Base-by-base conservation (phyloP, 2,113 vertebrate species). In the Hippoglossus stenolepis region DNA sequence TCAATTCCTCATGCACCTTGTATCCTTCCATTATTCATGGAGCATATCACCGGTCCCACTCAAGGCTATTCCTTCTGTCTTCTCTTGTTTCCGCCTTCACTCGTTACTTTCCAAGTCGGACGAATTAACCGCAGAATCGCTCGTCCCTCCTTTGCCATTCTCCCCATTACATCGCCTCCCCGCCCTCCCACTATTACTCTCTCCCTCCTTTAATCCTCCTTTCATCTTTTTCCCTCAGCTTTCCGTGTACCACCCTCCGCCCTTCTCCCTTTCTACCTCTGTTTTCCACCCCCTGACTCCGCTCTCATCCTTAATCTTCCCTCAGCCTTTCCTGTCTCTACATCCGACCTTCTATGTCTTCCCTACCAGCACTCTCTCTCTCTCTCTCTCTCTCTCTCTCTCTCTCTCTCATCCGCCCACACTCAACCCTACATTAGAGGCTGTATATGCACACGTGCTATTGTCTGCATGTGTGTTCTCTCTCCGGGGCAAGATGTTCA, bases 11-110 rank as follows among this genome's bases (percentile, higher is more conserved):
- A 53, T 73, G 68, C 80, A 77, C 73, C 75, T 54, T 71, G 53
- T 72, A 23, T 79, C 77, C 60, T 64, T 85, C 74, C 77, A 85
- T 91, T 89, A 89, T 91, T 91, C 84, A 90, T 79, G 9, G 1
- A 2, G 57, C 57, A 74, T 24, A 78, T 82, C 80, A 70, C 60
- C 6, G 23, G 49, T 58, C 63, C 51, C 73, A 85, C 80, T 85
- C 68, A 73, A 65, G 70, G 67, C 87, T 70, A 63, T 88, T 82
- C 70, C 65, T 45, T 38, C 65, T 57, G 62, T 77, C 73, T 82
- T 68, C 73, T 23, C 60, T 72, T 56, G 47, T 78, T 83, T 73
- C 59, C 77, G 62, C 40, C 20, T 75, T 68, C 23, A 63, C 43
- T 73, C 76, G 45, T 82, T 76, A 79, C 85, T 80, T 70, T 82